A percentile compares a stretch with the other conserved stretches of the same genome.
These are phyloP conservation scores for Columbina picui DNA, from an alignment of 2,113 vertebrate genomes.

Conservation along the genomic window DNA sequence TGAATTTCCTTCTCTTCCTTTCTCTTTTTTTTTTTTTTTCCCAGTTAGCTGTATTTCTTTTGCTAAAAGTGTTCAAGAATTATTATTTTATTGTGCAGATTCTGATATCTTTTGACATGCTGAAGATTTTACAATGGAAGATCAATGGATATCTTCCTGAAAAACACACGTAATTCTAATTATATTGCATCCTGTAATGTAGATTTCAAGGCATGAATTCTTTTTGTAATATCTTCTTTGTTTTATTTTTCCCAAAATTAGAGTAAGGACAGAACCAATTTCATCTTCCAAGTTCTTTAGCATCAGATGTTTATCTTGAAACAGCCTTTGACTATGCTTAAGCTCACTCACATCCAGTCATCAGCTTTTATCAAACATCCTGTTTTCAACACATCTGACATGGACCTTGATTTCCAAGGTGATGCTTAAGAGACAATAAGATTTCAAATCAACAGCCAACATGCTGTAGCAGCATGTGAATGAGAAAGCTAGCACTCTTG, in stretches of 20 bases:
- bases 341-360: slow-evolving; percentile 22
- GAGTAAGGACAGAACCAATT: neutral
- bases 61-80: neutral
- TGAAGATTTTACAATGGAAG: neutral
- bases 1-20: accelerated
- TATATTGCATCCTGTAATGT: neutral
- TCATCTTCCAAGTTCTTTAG: neutral
- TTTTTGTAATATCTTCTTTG: neutral
- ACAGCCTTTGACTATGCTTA: neutral
- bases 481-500: slow-evolving; percentile 19
- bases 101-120: neutral
- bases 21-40: accelerated
- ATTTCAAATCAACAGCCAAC: slow-evolving; percentile 41
- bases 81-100: neutral
- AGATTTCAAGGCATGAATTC: neutral
- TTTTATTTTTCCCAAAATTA: neutral
- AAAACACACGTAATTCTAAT: neutral
- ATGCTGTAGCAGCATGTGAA: slow-evolving; percentile 12
- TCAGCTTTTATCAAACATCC: slow-evolving; percentile 20
- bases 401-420: slow-evolving; percentile 60
- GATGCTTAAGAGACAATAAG: slow-evolving; percentile 2
- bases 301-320: slow-evolving; percentile 2
- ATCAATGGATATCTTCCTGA: neutral
- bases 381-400: neutral
- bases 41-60: neutral